Base-by-base conservation (phyloP, 2,113 vertebrate species). In the Leptocoma aspasia region DNA sequence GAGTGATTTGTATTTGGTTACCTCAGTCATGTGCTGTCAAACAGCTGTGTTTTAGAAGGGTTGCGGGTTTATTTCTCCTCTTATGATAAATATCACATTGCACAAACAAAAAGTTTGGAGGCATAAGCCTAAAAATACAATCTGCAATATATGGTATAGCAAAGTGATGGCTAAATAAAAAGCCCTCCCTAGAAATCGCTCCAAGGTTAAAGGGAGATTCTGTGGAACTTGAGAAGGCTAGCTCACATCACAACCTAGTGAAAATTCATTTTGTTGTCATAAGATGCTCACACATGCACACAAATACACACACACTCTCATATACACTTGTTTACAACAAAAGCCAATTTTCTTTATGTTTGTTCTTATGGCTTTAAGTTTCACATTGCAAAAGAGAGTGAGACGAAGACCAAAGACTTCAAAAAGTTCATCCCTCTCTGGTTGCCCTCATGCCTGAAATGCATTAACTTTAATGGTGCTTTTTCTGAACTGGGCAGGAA, bases 401-500 rank as follows among this genome's bases (percentile, higher is more conserved):
- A 96, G 79, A 57, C 59, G 68, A 60, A 97, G 93, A 98, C 96
- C 96, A 98, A 98, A 97, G 97, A 97, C 82, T 94, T 84, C n/a
- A 11, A 79, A 68, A 95, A 87, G 89, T 77, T 63, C 81, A 73
- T 81, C 72, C 78, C 57, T 94, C 72, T 82, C 57, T 82, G 30
- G 15, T 70, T 88, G 61, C 73, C 77, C 77, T 95, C 53, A 56
- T 1, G 0, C 24, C 86, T 86, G 54, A 71, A 92, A 94, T 28
- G 15, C n/a, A 42, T 82, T 91, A 86, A 94, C 39, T 95, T 89
- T 77, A 86, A 84, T 88, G 70, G 96, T 90, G 71, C 70, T 65
- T 92, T 78, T 77, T 94, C 86, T n/a, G 20, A 85, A 66, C 27
- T 13, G 50, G 45, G 49, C 37, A 80, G 61, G 72, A 82, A 31